Base-by-base conservation (phyloP, 2,113 vertebrate genomes). In the Daubentonia madagascariensis region DNA sequence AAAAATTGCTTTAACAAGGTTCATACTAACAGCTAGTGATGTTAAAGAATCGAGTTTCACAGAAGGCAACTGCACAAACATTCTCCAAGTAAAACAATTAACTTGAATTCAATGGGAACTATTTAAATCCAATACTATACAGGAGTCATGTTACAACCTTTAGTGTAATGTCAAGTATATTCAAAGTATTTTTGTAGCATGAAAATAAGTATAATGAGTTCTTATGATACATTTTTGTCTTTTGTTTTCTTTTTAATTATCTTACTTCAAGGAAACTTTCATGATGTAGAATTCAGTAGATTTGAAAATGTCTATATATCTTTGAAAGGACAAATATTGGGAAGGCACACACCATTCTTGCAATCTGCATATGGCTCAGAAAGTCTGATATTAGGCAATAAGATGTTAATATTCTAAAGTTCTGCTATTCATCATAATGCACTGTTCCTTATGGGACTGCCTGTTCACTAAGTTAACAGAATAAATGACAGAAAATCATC, bases 401-500 rank as follows among this genome's bases (percentile, higher is more conserved):
- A 7, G 14, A 59, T 50, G 5, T 25, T 83, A 96, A 90, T 89
- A 76, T 63, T 61, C 25, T 52, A 85, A n/a, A 79, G 17, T 13
- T 93, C 50, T 91, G 14, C 45, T 35, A 78, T 28, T 35, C 43
- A 81, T 37, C 65, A 85, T 32, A 40, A 80, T 68, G 3, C 54
- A 14, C 5, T 84, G 40, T 92, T 72, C 35, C 48, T 52, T 23
- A 40, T 37, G 6, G 12, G 65, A 91, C 16, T 84, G 11, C 48
- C 13, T 83, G 32, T 6, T 95, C 37, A 72, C 25, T 6, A 11
- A 79, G 30, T 76, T 90, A 96, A 61, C 48, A 65, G 11, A 94
- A 96, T 54, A 92, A 84, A 75, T 94, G 40, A 85, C 30, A 95
- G 45, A 85, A 59, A 79, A 72, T 30, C 11, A 94, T 50, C 28